Evolutionary conservation across 2,888 invertebrate genomes (phyloP), one percentile per base, ranked within the genome.

Genomic region (Callyntrura guangdongensis): DNA sequence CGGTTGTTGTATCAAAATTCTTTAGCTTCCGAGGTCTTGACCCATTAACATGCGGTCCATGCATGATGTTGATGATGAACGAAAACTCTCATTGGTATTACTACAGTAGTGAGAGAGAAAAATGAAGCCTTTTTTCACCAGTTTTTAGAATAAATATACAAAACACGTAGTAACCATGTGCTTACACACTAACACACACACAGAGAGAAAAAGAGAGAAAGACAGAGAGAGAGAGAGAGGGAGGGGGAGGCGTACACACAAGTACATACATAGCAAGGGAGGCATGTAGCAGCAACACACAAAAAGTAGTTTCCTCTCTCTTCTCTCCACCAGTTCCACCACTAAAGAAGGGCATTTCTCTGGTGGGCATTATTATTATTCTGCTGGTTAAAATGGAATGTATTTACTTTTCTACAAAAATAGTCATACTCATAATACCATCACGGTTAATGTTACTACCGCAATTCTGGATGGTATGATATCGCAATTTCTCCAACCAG

Each of bases 41-140:
- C 83, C 89, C 77, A 89, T 89, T 89, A 89, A 89, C 61, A 89
- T 89, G 89, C 89, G 64, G 89, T 84, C 83, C 89, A 83, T 84
- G 89, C 89, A 89, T 53, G 83, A 83, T 77, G 59, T 17, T 59
- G 72, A 72, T 82, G 88, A 89, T 89, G 89, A 84, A 84, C 74
- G 77, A 77, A 69, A 36, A 47, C 82, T 72, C 72, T 86, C 82
- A 69, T 74, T 25, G 81, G 45, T 64, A 61, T 36, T 47, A 61
- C 45, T 69, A 36, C 36, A 36, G 36, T 36, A 36, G 36, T 4
- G 69, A 53, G 53, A 36, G 53, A 53, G 49, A 88, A 69, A 82
- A 82, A 72, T 88, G 69, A 88, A 56, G 67, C 67, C 22, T 79
- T 69, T 82, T 79, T 56, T 22, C 22, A 17, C 56, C 56, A 49